Base-by-base conservation (phyloP, 2,888 invertebrate species). In the Melipona bicolor region DNA sequence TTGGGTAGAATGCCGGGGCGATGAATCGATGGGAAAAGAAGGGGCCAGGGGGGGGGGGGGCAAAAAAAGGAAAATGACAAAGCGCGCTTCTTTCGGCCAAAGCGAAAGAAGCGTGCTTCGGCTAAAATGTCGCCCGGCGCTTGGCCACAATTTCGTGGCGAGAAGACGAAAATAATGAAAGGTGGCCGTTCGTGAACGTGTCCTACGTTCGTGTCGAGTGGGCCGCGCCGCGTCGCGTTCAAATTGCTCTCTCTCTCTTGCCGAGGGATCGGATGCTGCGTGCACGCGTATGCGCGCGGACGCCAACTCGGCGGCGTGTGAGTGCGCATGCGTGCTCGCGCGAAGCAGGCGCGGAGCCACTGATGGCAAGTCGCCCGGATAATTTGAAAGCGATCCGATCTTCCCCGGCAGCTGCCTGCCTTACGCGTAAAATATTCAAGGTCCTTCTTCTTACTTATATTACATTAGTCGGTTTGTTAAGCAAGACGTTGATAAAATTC, bases 351-450 rank as follows among this genome's bases (percentile, higher is more conserved):
- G 86, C 88, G 89, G 90, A 88, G 87, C 91, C 91, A 92, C 92
- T 92, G 90, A 92, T 92, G 89, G 90, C 93, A 93, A 94, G 92
- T 94, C 93, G 91, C 92, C 93, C 92, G 93, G 92, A 94, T 94
- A 94, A 94, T 94, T 94, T 94, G 94, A 94, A 94, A 94, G 93
- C 93, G 93, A 94, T 94, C 93, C 93, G 92, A 93, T 93, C 93
- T 93, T 91, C 89, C 87, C 87, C 82, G 92, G 92, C 93, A 93
- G 93, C 93, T 93, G 93, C 93, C 92, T 91, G 94, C 94, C 93
- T 94, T 93, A 94, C 94, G 94, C 94, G 94, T 94, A 92, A 94
- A 93, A 94, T 94, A 93, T 93, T 93, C 92, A 91, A 89, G 91
- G 88, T 86, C 87, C 77, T 84, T 80, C 80, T 83, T 77, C 84